Evolutionary conservation across 2,113 vertebrate species (phyloP), one percentile per base, ranked within the genome.

Genomic region (Peucedramus taeniatus): DNA sequence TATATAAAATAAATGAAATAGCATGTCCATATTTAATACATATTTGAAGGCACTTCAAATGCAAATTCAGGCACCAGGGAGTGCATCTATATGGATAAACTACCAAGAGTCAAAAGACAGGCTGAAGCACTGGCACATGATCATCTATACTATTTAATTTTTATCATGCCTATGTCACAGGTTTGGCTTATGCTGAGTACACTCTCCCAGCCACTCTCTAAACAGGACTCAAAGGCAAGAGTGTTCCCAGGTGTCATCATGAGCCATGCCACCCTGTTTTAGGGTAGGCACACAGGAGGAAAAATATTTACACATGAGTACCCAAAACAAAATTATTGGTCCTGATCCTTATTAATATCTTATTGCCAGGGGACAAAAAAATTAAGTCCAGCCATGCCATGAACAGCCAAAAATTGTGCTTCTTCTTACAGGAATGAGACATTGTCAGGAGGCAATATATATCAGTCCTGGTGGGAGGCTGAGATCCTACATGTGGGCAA

Each of bases 1-100:
- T 49, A 91, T 50, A 78, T 59, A 75, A 91, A 95, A 91, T 50
- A 84, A 93, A 96, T 69, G 10, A 84, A 94, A 89, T 26, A 51
- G 3, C 0, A 0, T 33, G 8, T 79, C 56, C 24, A 10, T 84
- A 63, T 75, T 95, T 85, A 93, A 90, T 68, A 26, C 14, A 21
- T 53, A 84, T 84, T 93, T 94, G 51, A 87, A 51, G 13, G 22
- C 23, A 53, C 23, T 77, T 87, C 63, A 77, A 69, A 44, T 51
- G 63, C 63, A 30, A 63, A 59, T 84, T 91, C 15, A 69, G 35
- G 23, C 15, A 63, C 8, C 26, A 45, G 74, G 81, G 26, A 33
- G 30, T 70, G 42, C 27, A 33, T 16, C 13, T 87, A n/a, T 28
- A 8, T 11, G 50, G 20, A 61, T 57, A 77, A 86, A 83, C 19